These are phyloP conservation scores for Drosophila orosa DNA, from an alignment of 1,140 invertebrate genomes.

Conservation along the genomic window DNA sequence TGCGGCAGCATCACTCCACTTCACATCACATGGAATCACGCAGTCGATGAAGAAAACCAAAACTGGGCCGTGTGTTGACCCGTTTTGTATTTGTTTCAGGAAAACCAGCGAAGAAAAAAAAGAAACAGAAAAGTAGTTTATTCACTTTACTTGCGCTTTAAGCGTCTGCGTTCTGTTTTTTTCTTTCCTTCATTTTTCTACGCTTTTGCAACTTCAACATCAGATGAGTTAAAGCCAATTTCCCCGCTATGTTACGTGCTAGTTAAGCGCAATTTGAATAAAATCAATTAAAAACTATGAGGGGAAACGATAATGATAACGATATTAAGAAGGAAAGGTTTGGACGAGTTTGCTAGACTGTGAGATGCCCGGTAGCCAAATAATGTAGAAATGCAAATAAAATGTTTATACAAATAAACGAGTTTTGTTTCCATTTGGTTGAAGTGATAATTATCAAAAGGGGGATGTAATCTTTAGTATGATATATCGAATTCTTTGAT, in stretches of 20 bases:
- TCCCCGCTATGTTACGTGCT: slow-evolving; percentile 47
- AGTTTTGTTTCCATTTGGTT: too few species aligned
- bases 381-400: background rate
- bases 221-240: slow-evolving; percentile 44
- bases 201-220: slow-evolving; percentile 64
- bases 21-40: slow-evolving; percentile 18
- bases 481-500: background rate
- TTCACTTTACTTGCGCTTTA: slow-evolving; percentile 66
- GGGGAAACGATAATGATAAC: background rate
- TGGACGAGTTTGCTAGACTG: background rate
- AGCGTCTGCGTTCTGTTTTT: slow-evolving; percentile 51
- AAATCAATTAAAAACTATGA: slow-evolving; percentile 3
- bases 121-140: slow-evolving; percentile 20
- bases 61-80: slow-evolving; percentile 53
- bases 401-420: too few species aligned
- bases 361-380: background rate
- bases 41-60: slow-evolving; percentile 28
- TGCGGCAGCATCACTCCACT: slow-evolving; percentile 34
- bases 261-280: slow-evolving; percentile 24
- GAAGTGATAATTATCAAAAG: too few species aligned
- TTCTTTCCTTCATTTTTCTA: slow-evolving; percentile 2
- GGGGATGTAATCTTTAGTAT: too few species aligned
- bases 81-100: slow-evolving; percentile 26
- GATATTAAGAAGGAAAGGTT: background rate
- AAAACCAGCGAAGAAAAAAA: slow-evolving; percentile 6